Evolutionary conservation across 2,888 invertebrate species (phyloP), one percentile per base, ranked within the genome.

Genomic region (Ectemnius continuus): DNA sequence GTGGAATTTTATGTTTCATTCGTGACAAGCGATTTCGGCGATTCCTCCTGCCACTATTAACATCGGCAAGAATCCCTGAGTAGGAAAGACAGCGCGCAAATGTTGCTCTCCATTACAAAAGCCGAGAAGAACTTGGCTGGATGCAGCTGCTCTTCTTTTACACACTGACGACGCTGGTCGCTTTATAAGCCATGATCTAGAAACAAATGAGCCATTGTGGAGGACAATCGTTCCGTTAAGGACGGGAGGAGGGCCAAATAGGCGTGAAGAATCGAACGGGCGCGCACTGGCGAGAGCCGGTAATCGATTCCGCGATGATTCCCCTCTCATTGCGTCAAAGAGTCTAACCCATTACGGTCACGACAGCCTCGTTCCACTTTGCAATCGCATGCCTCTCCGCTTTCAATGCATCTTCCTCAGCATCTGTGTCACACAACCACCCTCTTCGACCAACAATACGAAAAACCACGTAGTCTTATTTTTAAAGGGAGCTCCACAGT

Each of bases 41-140:
- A 36, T 36, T 36, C 36, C 8, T 36, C 8, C 8, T 11, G 36
- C 8, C 36, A 2, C 36, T 11, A 23, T 23, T 2, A 23, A 23
- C 23, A 23, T 36, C 36, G 36, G 23, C 2, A 23, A 23, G 23
- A 23, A 36, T 6, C 36, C 8, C 11, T 11, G 36, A 79, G 63
- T 56, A 67, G 71, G 68, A 78, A 18, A 68, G 59, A 28, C 62
- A 58, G 78, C 79, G 79, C 76, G 76, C 69, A 84, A 87, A 87
- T 78, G 80, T 88, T 88, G 85, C 84, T 86, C 85, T 87, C 88
- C 85, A 86, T 88, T 85, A 85, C 83, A 82, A 84, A 79, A 75
- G 68, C 0, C 68, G 70, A 69, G 76, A 5, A 16, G 57, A 65
- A 82, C 72, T 78, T 80, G 80, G 73, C 73, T 70, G 45, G 76